Base-by-base conservation (phyloP, 2,797 vertebrate species). In the Nyctalus aviator region DNA sequence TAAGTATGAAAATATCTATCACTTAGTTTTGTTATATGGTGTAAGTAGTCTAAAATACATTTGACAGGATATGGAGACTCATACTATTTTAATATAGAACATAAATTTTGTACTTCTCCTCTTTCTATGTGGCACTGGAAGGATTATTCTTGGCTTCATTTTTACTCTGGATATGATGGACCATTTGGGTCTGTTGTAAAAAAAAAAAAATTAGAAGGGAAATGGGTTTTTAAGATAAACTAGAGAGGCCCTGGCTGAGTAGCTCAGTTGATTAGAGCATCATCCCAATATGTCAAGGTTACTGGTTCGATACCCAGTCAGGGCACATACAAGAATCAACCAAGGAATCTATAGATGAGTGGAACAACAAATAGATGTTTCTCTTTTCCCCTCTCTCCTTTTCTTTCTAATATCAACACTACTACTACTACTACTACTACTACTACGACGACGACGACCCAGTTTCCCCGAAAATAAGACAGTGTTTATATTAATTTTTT, bases 121-220 rank as follows among this genome's bases (percentile, higher is more conserved):
- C 46, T 85, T 32, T 44, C 55, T 93, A 77, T 92, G 30, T 0
- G 53, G 27, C 3, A 53, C 18, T 76, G 41, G 35, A 35, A 89
- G 35, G 46, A 91, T 92, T 87, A 94, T 89, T 94, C 75, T 86
- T 93, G 75, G 30, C 35, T 91, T 91, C 21, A 81, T 91, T 93
- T 3, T 35, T 84, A 23, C 1, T 21, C 4, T 57, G 32, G 3
- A 3, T 66, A 53, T 88, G 96, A 79, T 88, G 44, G 27, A 72
- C 20, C 15, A 4, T 62, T 94, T 90, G 83, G n/a, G 32, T 78
- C 23, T 73, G 32, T 75, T 91, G 44, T 75, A 13, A 75, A 84
- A 91, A 91, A 91, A 91, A 89, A 71, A 32, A 64, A 62, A n/a
- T 35, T 62, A 82, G 57, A 89, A 94, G 66, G 5, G 66, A 64